phyloP scores from a whole-genome alignment of 2,888 invertebrate species.

The Drosophila cognata region DNA sequence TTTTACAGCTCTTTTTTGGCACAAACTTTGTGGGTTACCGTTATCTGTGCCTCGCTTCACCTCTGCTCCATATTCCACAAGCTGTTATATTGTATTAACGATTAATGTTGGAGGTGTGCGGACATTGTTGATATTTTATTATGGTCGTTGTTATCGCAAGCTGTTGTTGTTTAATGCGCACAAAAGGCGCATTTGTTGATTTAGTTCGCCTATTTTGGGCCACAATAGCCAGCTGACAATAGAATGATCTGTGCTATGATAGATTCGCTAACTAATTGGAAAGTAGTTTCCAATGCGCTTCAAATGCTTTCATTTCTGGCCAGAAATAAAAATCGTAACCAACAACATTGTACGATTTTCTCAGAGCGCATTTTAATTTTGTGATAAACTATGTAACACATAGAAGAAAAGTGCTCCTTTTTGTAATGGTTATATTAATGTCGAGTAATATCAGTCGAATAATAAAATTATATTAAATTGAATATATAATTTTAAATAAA shows the following conservation, averaged over 20 bases:
- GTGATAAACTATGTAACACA: background rate
- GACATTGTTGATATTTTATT: conserved; percentile 29
- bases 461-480: background rate
- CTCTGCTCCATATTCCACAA: conserved; percentile 18
- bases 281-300: conserved; percentile 21
- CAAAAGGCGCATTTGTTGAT: conserved; percentile 54
- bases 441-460: background rate
- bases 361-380: background rate
- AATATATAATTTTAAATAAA: background rate
- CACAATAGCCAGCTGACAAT: conserved; percentile 56
- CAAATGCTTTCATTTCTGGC: conserved; percentile 38
- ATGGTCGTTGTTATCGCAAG: conserved; percentile 37
- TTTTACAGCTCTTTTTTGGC: conserved; percentile 32
- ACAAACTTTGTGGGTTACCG: conserved; percentile 35
- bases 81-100: conserved; percentile 50
- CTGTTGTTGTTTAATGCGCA: conserved; percentile 44
- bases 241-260: conserved; percentile 22
- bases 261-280: conserved; percentile 42
- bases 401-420: background rate
- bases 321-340: conserved; percentile 26
- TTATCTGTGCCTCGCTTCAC: conserved; percentile 16
- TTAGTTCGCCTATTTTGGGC: conserved; percentile 39
- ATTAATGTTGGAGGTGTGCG: conserved; percentile 39
- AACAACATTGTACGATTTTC: conserved; percentile 16
- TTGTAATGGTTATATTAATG: background rate